phyloP scores from a whole-genome alignment of 2,113 vertebrate species.

The Philantomba maxwellii region DNA sequence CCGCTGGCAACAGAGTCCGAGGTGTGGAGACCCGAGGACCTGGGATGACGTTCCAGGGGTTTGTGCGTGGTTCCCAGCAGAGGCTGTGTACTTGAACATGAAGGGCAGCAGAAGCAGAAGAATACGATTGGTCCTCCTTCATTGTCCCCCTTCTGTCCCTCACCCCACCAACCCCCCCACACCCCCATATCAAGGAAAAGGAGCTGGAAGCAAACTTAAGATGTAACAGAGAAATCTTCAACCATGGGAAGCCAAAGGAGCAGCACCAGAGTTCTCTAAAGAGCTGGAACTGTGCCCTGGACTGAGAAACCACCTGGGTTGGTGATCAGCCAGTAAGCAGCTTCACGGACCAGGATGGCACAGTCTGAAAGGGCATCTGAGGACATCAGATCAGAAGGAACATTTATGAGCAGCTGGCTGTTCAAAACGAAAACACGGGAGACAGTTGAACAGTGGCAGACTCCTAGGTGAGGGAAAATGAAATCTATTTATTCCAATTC shows the following conservation, averaged over 20 bases:
- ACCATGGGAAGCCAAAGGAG: neutral
- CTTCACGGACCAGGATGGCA: neutral
- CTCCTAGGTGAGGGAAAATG: neutral
- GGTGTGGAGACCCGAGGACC: neutral
- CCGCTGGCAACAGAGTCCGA: neutral
- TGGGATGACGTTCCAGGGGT: accelerated
- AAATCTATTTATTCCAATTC: neutral
- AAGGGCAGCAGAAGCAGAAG: neutral
- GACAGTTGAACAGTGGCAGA: neutral
- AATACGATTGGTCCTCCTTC: neutral
- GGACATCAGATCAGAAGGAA: neutral
- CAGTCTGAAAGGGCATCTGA: neutral
- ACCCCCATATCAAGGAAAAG: neutral
- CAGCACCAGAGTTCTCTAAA: neutral
- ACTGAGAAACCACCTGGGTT: neutral
- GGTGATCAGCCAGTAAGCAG: neutral
- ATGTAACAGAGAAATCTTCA: neutral
- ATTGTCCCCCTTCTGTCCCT: neutral
- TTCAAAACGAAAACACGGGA: neutral
- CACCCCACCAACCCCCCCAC: neutral
- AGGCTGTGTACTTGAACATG: neutral
- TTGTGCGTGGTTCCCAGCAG: too few species aligned
- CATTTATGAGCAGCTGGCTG: neutral
- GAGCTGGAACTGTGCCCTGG: neutral
- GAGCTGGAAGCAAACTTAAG: neutral